These are phyloP conservation scores for Odontothrips loti DNA, from an alignment of 2,888 invertebrate genomes.

Conservation along the genomic window DNA sequence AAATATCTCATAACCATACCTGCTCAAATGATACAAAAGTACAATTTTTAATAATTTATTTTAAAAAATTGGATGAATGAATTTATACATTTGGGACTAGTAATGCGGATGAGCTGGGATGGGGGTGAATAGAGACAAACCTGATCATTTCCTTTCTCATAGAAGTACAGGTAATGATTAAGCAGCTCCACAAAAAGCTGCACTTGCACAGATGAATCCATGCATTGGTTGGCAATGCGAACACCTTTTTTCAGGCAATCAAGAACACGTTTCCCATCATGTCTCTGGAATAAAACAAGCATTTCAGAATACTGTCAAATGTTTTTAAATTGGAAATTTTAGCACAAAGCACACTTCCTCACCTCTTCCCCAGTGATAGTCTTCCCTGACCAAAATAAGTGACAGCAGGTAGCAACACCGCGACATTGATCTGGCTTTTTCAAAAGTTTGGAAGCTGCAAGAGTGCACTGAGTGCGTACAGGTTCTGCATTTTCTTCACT, in stretches of 20 bases:
- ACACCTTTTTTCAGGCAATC: conserved; percentile 95
- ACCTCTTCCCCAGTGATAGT: conserved; percentile 51
- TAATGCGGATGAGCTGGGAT: too few species aligned
- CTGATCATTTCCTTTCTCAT: conserved; percentile 77
- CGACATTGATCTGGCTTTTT: conserved; percentile 98
- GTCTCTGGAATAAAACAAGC: conserved; percentile 55
- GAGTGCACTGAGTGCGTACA: conserved; percentile 88
- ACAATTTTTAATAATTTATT: too few species aligned
- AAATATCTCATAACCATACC: too few species aligned
- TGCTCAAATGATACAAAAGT: too few species aligned
- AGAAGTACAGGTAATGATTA: conserved; percentile 89
- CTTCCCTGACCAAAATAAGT: conserved; percentile 95
- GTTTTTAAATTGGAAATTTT: conserved; percentile 40
- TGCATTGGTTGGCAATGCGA: conserved; percentile 92
- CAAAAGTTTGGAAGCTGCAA: conserved; percentile 91
- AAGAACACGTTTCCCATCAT: conserved; percentile 84
- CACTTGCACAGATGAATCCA: conserved; percentile 95
- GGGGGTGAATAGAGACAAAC: conserved; percentile 48
- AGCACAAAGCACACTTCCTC: conserved; percentile 33
- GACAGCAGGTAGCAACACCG: conserved; percentile 88
- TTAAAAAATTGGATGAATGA: too few species aligned
- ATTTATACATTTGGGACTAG: too few species aligned
- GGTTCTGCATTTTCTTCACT: conserved; percentile 96
- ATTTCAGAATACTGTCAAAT: conserved; percentile 18
- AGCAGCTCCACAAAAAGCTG: conserved; percentile 93